Evolutionary conservation across 2,797 vertebrate genomes (phyloP).

Genomic region (Adelosebastes latens): DNA sequence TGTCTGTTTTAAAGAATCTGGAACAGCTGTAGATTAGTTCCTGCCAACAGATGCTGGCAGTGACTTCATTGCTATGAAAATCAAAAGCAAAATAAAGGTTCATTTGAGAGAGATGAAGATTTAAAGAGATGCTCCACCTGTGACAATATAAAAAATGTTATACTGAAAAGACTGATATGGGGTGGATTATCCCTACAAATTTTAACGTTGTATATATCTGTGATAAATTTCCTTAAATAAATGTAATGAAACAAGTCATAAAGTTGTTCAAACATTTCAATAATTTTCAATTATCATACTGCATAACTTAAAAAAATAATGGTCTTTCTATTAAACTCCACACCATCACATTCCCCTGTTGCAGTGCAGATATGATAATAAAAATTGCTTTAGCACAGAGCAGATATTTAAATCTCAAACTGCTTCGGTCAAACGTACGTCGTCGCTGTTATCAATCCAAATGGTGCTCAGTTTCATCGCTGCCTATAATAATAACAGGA

Average conservation of each 20-base stretch:
- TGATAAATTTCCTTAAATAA: background rate
- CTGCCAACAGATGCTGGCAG: background rate
- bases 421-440: background rate
- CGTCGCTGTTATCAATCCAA: slow-evolving; percentile 21
- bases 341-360: background rate
- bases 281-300: background rate
- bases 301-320: background rate
- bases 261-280: background rate
- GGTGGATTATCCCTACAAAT: background rate
- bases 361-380: background rate
- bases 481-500: slow-evolving; percentile 42
- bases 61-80: background rate
- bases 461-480: slow-evolving; percentile 60
- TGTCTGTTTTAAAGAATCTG: background rate
- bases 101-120: background rate
- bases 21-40: slow-evolving; percentile 13
- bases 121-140: background rate
- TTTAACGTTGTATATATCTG: background rate
- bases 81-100: background rate
- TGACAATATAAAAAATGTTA: background rate
- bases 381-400: background rate
- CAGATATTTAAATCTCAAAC: slow-evolving; percentile 14
- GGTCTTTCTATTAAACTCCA: background rate
- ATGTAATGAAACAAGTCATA: background rate
- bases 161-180: background rate